phyloP scores from a whole-genome alignment of 1,140 invertebrate species.

The Papilio machaon region DNA sequence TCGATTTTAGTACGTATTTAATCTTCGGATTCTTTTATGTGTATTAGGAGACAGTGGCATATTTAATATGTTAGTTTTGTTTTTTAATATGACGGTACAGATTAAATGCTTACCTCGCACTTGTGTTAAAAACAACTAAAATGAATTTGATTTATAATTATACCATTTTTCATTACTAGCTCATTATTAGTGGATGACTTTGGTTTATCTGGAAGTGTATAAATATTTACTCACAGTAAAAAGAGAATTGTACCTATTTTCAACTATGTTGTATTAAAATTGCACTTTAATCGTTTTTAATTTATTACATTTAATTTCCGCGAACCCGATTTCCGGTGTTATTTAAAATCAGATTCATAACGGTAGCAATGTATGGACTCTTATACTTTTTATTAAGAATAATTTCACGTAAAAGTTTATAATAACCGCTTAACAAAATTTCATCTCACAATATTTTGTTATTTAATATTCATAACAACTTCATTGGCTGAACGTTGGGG shows the following conservation, averaged over 20 bases:
- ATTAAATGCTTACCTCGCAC: too few relatives aligned
- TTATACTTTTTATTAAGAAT: background rate
- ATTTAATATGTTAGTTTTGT: background rate
- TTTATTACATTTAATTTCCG: background rate
- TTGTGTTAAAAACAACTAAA: too few relatives aligned
- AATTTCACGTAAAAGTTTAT: background rate
- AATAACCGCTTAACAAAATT: background rate
- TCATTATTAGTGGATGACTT: too few relatives aligned
- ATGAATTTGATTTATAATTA: too few relatives aligned
- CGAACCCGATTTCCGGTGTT: background rate
- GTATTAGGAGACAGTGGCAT: background rate
- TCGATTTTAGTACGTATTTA: conserved; percentile 18
- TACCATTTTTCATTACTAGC: too few relatives aligned
- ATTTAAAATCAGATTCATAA: background rate
- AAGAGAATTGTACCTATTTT: too few relatives aligned
- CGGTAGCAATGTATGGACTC: background rate
- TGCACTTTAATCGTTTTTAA: background rate
- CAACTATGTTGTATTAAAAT: too few relatives aligned
- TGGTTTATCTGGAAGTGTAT: too few relatives aligned
- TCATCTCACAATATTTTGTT: background rate
- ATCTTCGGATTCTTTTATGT: background rate
- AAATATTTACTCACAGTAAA: too few relatives aligned
- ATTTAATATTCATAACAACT: conserved; percentile 28
- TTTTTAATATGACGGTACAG: background rate
- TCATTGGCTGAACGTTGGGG: conserved; percentile 33